Evolutionary conservation across 1,140 invertebrate genomes (phyloP).

Genomic region (Elysia chlorotica): DNA sequence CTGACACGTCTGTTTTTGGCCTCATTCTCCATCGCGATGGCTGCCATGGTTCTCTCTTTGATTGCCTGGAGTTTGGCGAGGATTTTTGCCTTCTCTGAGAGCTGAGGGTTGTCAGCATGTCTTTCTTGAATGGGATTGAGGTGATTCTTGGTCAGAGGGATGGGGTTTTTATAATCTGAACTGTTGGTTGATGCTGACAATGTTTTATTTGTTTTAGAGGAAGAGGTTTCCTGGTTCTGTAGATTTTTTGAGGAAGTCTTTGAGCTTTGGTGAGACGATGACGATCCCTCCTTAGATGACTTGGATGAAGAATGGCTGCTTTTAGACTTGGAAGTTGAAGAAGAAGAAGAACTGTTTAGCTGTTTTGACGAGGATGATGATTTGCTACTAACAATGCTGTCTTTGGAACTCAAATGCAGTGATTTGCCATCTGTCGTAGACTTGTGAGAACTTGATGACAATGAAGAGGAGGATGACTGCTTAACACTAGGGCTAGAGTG

Average conservation of each 20-base stretch:
- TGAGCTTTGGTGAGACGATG: not conserved
- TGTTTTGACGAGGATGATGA: no score
- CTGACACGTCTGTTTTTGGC: not conserved
- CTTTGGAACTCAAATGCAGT: no score
- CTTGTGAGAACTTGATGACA: no score
- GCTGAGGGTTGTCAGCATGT: not conserved
- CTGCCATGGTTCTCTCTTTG: constrained; percentile 17
- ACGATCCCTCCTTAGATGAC: not conserved
- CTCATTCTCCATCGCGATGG: constrained; percentile 10
- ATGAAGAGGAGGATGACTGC: not conserved
- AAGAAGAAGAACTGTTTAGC: not conserved
- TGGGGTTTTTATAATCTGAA: no score
- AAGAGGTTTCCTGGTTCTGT: no score
- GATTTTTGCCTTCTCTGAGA: constrained; percentile 17
- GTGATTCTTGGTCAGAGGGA: constrained; percentile 5
- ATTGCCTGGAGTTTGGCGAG: constrained; percentile 13
- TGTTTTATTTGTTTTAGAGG: not conserved
- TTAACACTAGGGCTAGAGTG: not conserved
- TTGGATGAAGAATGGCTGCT: not conserved
- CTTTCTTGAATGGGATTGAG: constrained; percentile 3
- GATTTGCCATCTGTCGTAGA: no score
- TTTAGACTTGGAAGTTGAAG: not conserved
- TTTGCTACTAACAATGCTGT: no score
- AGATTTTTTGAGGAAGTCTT: not conserved
- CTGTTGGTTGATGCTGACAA: not conserved